Conservation (phyloP, 2,113 vertebrate genomes). For the Caracal caracal region DNA sequence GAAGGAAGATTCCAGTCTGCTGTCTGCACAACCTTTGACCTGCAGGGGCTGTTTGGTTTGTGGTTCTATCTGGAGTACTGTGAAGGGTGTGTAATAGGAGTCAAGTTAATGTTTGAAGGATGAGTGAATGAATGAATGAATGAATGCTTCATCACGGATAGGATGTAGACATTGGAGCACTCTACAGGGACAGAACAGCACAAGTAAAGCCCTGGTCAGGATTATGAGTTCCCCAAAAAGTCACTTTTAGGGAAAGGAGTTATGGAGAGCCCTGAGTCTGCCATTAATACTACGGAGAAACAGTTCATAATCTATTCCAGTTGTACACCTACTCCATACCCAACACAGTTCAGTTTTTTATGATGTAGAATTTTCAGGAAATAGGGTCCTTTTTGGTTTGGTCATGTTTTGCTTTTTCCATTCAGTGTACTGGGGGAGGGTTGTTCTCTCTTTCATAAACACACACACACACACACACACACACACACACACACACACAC, state of each 20-base stretch:
- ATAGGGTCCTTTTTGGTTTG: neutral
- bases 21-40: neutral
- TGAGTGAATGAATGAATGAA: neutral
- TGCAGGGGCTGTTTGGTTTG: neutral
- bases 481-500: neutral
- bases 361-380: neutral
- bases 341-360: neutral
- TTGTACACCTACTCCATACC: neutral
- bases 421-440: neutral
- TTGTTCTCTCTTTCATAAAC: neutral
- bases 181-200: neutral
- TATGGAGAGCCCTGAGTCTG: neutral
- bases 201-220: neutral
- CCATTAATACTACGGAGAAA: neutral
- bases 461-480: neutral
- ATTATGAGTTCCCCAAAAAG: neutral
- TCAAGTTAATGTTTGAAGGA: neutral
- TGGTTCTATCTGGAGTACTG: neutral
- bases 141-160: neutral
- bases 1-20: neutral
- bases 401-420: constrained; percentile 32
- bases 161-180: neutral
- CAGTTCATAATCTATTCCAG: neutral
- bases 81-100: neutral
- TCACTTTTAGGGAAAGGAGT: neutral